A percentile compares a stretch with the other conserved stretches of the same genome.
phyloP scores from a whole-genome alignment of 35 echinoderm and acorn worm species.

The Heliocidaris tuberculata region DNA sequence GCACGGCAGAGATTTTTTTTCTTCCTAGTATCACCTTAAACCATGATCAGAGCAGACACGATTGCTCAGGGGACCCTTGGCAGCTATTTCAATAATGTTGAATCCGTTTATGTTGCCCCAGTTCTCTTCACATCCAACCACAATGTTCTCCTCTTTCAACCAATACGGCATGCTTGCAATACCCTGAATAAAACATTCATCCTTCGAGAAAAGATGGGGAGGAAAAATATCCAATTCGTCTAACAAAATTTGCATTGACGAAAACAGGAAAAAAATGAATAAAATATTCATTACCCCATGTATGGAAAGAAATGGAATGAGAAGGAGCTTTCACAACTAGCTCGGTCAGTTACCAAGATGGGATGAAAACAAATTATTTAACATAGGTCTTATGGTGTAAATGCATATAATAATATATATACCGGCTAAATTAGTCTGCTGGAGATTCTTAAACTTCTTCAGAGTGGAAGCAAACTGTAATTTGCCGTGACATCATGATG shows the following conservation, averaged over 20 bases:
- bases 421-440: too few species aligned
- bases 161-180: not conserved
- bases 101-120: constrained; percentile 7
- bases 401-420: too few species aligned
- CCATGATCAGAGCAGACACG: not conserved
- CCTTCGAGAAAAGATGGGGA: not conserved
- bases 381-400: too few species aligned
- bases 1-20: not conserved
- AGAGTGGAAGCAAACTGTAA: too few species aligned
- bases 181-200: not conserved
- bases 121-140: not conserved
- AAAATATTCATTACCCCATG: not conserved
- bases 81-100: constrained; percentile 35
- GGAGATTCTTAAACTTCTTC: too few species aligned
- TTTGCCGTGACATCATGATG: too few species aligned
- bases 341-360: too few species aligned
- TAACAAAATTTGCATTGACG: not conserved
- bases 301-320: not conserved
- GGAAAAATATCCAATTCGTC: not conserved
- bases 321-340: too few species aligned
- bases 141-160: not conserved
- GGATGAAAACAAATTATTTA: too few species aligned
- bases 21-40: not conserved
- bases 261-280: not conserved
- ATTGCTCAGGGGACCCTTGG: not conserved